Evolutionary conservation across 2,888 invertebrate genomes (phyloP), one percentile per base, ranked within the genome.

Genomic region (Tetragonula carbonaria): DNA sequence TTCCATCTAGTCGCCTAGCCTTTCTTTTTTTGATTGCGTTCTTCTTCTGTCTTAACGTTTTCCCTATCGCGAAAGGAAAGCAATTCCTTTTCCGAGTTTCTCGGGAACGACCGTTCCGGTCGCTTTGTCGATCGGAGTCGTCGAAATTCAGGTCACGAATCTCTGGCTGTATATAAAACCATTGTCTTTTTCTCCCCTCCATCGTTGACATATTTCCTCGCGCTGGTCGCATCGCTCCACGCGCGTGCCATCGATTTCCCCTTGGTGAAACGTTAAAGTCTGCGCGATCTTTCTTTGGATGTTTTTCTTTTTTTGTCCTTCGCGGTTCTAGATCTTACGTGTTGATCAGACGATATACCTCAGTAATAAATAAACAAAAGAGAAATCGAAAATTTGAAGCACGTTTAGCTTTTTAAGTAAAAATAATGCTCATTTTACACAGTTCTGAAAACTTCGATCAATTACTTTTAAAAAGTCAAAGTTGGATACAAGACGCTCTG

Each of bases 141-240:
- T 90, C 81, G 80, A 86, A 89, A 89, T 91, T 91, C 91, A 78
- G 80, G 78, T 91, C 91, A 90, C 91, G 91, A 79, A 85, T 77
- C 82, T 53, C 66, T 74, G 88, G 73, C 86, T 78, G 90, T 89
- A 90, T 90, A 91, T 88, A 91, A 86, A 90, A 89, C 88, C 88
- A 88, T 89, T 87, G 88, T 89, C 83, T 86, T 87, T 78, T 38
- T 74, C 78, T 67, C 84, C 63, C 81, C 77, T 33, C 78, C 72
- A 51, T 62, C 80, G 71, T 78, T 85, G 86, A 87, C 89, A 90
- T 86, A 89, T 88, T 89, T 88, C 84, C 86, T 87, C 86, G 85
- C 87, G 80, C 81, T 87, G 83, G 76, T 83, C 77, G 78, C 78
- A 80, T 84, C 90, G 86, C 74, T 88, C 74, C 82, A 82, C 86